Base-by-base conservation (phyloP, 1,140 invertebrate species). In the Sinella curviseta region DNA sequence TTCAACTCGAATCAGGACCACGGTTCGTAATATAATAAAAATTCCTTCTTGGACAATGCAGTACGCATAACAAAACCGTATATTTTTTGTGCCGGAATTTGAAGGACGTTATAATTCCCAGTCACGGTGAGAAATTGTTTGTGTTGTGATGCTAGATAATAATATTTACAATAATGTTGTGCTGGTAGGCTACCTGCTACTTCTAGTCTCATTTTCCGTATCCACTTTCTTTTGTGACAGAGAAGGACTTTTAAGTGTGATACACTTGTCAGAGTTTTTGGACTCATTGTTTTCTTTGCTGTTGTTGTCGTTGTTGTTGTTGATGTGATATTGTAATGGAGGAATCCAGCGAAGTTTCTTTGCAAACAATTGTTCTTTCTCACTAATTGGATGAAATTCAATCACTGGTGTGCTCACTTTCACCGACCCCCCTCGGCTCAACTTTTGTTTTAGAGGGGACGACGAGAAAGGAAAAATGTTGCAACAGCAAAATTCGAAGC, bases 401-500 rank as follows among this genome's bases (percentile, higher is more conserved):
- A 77, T 36, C 24, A 80, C 79, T 35, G 79, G 79, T 14, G 79
- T 80, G 33, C 79, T 80, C 31, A 76, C 76, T 77, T 77, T 77
- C 54, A 35, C 76, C n/a, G 55, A 35, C 16, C 35, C 24, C 36
- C 20, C 14, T 31, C 48, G 28, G n/a, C 30, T 24, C 14, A n/a
- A 24, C 55, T 76, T 48, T 54, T 24, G 17, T 33, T 54, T 76
- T 36, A n/a, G 31, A n/a, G 34, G 20, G 39, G 39, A 48, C 20
- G 20, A 12, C 14, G 74, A 75, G 57, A 65, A 65, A 2, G 65
- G 48, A 57, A 30, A 76, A 36, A 4, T n/a, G 12, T 36, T 35
- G 30, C 20, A 39, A 31, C 76, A 77, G n/a, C 76, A 67, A n/a
- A n/a, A n/a, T 20, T 65, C 35, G 34, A 54, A 77, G 55, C 28